A percentile compares a stretch with the other conserved stretches of the same genome.
Evolutionary conservation across 1,140 invertebrate genomes (phyloP).

Genomic region (Drosophila navojoa): DNA sequence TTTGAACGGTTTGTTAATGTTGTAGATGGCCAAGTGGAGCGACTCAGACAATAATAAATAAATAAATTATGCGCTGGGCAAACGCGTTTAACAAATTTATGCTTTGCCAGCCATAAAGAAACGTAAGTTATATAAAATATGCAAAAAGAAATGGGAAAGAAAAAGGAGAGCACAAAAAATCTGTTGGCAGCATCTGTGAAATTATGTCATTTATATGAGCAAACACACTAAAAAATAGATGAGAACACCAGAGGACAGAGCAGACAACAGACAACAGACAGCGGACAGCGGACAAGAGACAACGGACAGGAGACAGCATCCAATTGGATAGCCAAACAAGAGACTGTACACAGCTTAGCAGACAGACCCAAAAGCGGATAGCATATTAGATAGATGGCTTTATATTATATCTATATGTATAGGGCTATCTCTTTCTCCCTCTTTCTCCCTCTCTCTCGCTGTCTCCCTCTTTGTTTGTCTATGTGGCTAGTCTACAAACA

Average conservation of each 20-base stretch:
- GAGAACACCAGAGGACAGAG: conserved; percentile 52
- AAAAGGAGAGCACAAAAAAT: conserved; percentile 23
- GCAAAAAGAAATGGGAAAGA: conserved; percentile 43
- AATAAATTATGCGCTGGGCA: conserved; percentile 71
- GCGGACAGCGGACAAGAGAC: too few species aligned
- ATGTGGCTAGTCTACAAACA: conserved; percentile 7
- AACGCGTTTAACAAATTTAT: conserved; percentile 78
- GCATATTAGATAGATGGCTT: conserved; percentile 51
- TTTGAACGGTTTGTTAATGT: neutral
- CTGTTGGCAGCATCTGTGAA: conserved; percentile 70
- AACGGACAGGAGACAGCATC: neutral
- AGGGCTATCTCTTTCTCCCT: neutral
- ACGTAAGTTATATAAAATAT: conserved; percentile 73
- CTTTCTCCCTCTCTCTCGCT: neutral
- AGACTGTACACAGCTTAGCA: conserved; percentile 62
- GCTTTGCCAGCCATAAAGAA: conserved; percentile 55
- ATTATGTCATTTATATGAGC: conserved; percentile 82
- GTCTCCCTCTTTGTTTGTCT: neutral
- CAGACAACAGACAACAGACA: too few species aligned
- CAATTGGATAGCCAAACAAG: conserved; percentile 65
- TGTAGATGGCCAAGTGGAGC: conserved; percentile 48
- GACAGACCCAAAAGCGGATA: conserved; percentile 33
- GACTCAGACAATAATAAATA: conserved; percentile 67
- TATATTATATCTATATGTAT: neutral
- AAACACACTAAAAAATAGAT: conserved; percentile 79